Base-by-base conservation (phyloP, 2,797 vertebrate genomes). In the Psittacula derbiana region DNA sequence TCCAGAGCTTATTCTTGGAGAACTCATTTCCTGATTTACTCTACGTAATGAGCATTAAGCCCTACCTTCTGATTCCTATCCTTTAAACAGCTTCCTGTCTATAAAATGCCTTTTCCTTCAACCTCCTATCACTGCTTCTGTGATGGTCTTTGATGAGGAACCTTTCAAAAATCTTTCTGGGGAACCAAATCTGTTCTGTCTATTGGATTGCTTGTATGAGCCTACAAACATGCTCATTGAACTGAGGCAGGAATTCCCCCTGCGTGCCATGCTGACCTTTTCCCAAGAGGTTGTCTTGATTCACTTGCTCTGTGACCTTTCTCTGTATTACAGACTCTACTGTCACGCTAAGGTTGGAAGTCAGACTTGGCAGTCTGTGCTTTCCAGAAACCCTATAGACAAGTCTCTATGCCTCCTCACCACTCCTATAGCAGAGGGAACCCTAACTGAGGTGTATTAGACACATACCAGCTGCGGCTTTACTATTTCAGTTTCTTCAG, bases 381-480 rank as follows among this genome's bases (percentile, higher is more conserved):
- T 62, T 82, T 13, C 0, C 2, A 50, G 50, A 62, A 43, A 89
- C 19, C 21, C 8, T 58, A 5, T 40, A 62, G 58, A 21, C 9
- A 38, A 65, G 31, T 44, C 28, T 25, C 17, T 23, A 27, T 57
- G 41, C 44, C 12, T n/a, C 2, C 13, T 12, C 15, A 15, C 17
- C 9, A 4, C 10, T 58, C 21, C 47, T 24, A 25, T 17, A 36
- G 33, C n/a, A 47, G 15, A 16, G 8, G 18, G 10, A 9, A 80
- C 43, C 18, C 57, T 38, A 30, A 11, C 46, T 64, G 16, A 27
- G 31, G 8, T 0, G 0, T 33, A 15, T 89, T 64, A 74, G 74
- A 43, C 6, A 4, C 0, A 1, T 18, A 12, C 19, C 52, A 64
- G 36, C 17, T 81, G 44, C 0, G 2, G 10, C 14, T 76, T 55